These are phyloP conservation scores for Bucorvus abyssinicus DNA, from an alignment of 2,797 vertebrate species.

Conservation along the genomic window DNA sequence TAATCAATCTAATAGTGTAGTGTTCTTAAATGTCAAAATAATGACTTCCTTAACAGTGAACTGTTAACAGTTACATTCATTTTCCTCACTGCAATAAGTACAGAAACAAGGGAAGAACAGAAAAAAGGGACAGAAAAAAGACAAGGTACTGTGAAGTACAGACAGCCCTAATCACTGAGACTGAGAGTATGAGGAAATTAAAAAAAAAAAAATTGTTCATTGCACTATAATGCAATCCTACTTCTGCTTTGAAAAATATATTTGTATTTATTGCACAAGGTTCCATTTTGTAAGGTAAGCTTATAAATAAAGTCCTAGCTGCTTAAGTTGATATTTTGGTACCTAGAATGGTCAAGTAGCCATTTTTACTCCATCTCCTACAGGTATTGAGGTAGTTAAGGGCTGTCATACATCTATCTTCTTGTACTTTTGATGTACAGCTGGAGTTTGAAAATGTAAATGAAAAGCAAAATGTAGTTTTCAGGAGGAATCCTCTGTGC, in stretches of 20 bases:
- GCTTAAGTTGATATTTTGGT: background rate
- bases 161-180: background rate
- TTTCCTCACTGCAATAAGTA: background rate
- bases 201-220: background rate
- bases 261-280: background rate
- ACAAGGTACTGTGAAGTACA: background rate
- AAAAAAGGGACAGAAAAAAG: background rate
- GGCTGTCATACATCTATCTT: background rate
- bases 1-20: background rate
- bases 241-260: background rate
- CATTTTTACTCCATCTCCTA: background rate
- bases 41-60: background rate
- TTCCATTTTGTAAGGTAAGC: background rate
- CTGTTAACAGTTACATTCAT: background rate
- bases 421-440: background rate
- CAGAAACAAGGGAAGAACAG: background rate
- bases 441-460: background rate
- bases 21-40: slow-evolving; percentile 2
- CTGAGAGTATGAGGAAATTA: background rate
- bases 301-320: background rate
- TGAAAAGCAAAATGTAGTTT: background rate
- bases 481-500: background rate
- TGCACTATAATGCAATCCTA: background rate
- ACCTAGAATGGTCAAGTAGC: background rate
- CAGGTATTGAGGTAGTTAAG: background rate